Conservation (phyloP, 2,888 invertebrate genomes). For the Prosopocoilus inquinatus region DNA sequence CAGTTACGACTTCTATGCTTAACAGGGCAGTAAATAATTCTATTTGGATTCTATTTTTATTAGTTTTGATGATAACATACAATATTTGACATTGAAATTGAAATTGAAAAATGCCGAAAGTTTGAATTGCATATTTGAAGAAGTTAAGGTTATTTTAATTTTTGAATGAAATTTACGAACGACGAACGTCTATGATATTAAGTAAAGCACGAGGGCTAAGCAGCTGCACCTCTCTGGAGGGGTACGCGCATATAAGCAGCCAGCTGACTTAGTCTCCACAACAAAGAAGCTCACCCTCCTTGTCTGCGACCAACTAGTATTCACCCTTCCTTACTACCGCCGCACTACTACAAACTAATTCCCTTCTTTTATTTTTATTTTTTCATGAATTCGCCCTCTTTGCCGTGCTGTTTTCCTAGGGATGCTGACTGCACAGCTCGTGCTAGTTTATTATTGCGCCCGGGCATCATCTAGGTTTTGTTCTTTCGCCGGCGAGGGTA, state of each 20-base stretch:
- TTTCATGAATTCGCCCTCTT: conserved; percentile 28
- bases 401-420: conserved; percentile 18
- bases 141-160: neutral
- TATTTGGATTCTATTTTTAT: too few species aligned
- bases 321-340: conserved; percentile 34
- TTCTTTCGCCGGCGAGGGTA: conserved; percentile 13
- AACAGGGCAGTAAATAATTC: too few species aligned
- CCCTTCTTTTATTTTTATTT: too few species aligned
- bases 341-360: conserved; percentile 17
- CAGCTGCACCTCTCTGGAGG: conserved; percentile 37
- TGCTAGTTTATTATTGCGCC: conserved; percentile 13
- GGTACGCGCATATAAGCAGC: conserved; percentile 36
- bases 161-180: neutral
- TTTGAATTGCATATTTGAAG: too few species aligned
- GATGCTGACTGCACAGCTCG: conserved; percentile 17
- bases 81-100: too few species aligned
- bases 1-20: too few species aligned
- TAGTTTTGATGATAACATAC: too few species aligned
- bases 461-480: conserved; percentile 17
- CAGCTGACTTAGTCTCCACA: conserved; percentile 52
- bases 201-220: conserved; percentile 26
- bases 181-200: conserved; percentile 1
- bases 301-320: conserved; percentile 32
- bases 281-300: conserved; percentile 49
- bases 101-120: too few species aligned